These are phyloP conservation scores for Dreissena rostriformis DNA, from an alignment of 1,140 invertebrate genomes.

Conservation along the genomic window DNA sequence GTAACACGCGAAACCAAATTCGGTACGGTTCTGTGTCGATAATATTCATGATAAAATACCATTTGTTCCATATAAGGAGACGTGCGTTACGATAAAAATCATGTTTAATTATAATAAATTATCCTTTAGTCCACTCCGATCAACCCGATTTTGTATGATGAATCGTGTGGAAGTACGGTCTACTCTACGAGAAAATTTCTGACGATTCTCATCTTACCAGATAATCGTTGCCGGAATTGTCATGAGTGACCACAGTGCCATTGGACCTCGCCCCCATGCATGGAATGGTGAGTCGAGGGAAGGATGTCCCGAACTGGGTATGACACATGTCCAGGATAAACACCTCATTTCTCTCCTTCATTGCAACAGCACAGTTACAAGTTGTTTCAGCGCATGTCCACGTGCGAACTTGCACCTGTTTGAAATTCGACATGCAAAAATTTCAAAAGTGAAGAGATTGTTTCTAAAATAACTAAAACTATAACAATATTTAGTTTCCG, in stretches of 20 bases:
- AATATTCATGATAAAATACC: background rate
- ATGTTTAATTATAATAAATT: background rate
- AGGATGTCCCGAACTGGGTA: conserved; percentile 23
- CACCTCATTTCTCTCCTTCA: conserved; percentile 35
- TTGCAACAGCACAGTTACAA: conserved; percentile 20
- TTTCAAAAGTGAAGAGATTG: no score
- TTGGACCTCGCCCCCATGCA: conserved; percentile 4
- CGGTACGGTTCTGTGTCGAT: no score
- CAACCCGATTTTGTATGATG: no score
- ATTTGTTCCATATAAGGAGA: background rate
- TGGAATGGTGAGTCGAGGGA: conserved; percentile 6
- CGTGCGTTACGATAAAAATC: background rate
- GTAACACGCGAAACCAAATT: no score
- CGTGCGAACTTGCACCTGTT: conserved; percentile 7
- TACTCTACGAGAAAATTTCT: background rate
- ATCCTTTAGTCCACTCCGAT: background rate
- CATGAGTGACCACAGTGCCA: conserved; percentile 5
- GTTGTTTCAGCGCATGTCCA: background rate
- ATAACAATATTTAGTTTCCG: no score
- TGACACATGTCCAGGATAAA: conserved; percentile 47
- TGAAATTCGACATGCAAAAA: no score
- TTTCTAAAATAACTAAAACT: no score
- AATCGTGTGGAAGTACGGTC: background rate
- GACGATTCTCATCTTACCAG: background rate
- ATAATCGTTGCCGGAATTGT: background rate